phyloP scores from a whole-genome alignment of 2,888 invertebrate species.

The Sacculina carcini region DNA sequence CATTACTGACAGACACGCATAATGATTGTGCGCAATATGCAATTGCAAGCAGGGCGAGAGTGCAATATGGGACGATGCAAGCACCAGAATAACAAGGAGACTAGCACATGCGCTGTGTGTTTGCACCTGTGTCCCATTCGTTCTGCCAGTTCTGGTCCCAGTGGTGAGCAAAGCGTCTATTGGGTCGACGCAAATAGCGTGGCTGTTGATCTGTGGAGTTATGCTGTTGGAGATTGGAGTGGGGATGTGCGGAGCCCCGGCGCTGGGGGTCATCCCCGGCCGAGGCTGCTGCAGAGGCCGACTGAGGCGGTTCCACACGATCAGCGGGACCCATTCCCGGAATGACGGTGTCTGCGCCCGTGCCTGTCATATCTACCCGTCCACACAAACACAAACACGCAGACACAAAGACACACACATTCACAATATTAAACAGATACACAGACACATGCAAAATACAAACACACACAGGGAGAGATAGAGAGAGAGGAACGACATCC shows the following conservation, averaged over 20 bases:
- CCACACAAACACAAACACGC: neutral
- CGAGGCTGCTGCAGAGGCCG: slow-evolving; percentile 25
- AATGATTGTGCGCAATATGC: no score
- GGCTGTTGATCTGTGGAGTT: neutral
- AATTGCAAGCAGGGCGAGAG: no score
- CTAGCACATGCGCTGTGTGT: no score
- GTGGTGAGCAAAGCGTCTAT: neutral
- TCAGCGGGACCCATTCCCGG: slow-evolving; percentile 98
- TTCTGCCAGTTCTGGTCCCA: neutral
- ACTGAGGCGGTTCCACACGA: slow-evolving; percentile 34
- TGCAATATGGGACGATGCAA: no score
- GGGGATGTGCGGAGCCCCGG: slow-evolving; percentile 8
- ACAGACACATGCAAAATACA: neutral
- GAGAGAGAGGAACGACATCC: no score
- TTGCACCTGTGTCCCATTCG: slow-evolving; percentile 10
- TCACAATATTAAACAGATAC: neutral
- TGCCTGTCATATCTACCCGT: neutral
- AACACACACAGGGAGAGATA: no score
- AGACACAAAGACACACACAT: neutral
- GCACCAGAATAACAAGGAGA: no score
- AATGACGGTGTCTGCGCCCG: slow-evolving; percentile 42
- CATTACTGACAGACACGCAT: no score
- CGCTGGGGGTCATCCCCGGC: slow-evolving; percentile 62
- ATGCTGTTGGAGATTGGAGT: no score
- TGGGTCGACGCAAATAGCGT: slow-evolving; percentile 14